Evolutionary conservation across 2,113 vertebrate genomes (phyloP).

Genomic region (Plecotus auritus): DNA sequence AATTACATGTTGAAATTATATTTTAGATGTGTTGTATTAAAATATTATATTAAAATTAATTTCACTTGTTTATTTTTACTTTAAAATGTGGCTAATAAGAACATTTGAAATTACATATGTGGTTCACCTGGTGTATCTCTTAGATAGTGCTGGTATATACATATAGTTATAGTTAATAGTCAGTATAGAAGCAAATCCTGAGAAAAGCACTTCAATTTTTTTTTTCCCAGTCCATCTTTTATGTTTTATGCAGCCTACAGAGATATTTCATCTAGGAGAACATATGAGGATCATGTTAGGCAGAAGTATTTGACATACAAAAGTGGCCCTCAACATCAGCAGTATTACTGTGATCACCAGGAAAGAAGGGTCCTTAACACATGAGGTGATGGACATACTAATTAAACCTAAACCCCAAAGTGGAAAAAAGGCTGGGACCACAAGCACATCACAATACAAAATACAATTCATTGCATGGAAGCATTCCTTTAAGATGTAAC

Average conservation of each 20-base stretch:
- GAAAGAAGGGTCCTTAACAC: not conserved
- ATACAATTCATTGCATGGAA: not conserved
- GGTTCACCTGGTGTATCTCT: not conserved
- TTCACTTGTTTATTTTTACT: not conserved
- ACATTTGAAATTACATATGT: not conserved
- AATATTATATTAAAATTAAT: not conserved
- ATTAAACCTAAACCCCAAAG: not conserved
- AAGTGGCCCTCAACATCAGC: not conserved
- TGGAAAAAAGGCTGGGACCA: not conserved
- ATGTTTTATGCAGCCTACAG: not conserved
- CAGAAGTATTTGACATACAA: not conserved
- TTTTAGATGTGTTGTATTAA: not conserved
- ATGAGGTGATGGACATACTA: not conserved
- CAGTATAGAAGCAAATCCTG: not conserved
- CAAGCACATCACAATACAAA: not conserved
- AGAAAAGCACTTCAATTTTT: not conserved
- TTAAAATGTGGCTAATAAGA: not conserved
- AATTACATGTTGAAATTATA: not conserved
- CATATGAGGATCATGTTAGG: not conserved
- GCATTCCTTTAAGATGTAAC: not conserved
- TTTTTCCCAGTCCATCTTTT: not conserved
- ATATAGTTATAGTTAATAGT: not conserved
- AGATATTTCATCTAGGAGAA: not conserved
- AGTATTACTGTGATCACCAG: not conserved
- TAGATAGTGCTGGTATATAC: not conserved